Percentiles rank a stretch among this genome's conserved stretches.
These are phyloP conservation scores for Drosophila lutescens DNA, from an alignment of 2,888 invertebrate genomes.

Conservation along the genomic window DNA sequence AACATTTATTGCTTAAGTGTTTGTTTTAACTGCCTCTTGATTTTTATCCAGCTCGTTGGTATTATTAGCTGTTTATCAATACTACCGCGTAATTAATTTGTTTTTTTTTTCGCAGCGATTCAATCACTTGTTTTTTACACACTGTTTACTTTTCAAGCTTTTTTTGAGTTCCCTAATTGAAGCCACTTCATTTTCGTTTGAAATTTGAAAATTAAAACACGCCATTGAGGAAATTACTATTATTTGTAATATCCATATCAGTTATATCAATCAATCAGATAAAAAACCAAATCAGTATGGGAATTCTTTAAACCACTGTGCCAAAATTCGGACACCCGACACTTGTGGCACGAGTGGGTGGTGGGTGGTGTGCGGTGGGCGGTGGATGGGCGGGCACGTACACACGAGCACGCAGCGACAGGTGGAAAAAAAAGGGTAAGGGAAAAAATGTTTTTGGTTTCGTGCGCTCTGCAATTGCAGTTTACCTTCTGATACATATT, in stretches of 20 bases:
- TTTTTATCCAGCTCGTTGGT: not conserved
- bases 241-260: not conserved
- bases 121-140: too few species aligned
- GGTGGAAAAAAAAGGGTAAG: not conserved
- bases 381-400: not conserved
- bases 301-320: conserved; percentile 11
- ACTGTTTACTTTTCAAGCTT: not conserved
- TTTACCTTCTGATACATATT: conserved; percentile 54
- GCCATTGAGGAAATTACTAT: not conserved
- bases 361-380: not conserved
- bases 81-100: not conserved
- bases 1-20: not conserved
- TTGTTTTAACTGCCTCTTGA: not conserved
- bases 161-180: not conserved
- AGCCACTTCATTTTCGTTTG: not conserved
- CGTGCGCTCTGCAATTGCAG: conserved; percentile 35
- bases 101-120: not conserved
- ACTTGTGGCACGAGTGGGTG: conserved; percentile 23
- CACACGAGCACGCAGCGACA: not conserved
- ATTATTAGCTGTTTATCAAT: too few species aligned
- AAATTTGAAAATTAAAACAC: not conserved
- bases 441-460: conserved; percentile 16
- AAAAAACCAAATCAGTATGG: not conserved
- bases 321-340: conserved; percentile 25
- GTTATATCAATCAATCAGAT: not conserved